Percentiles rank a stretch among this genome's conserved stretches.
phyloP scores from a whole-genome alignment of 2,888 invertebrate genomes.

The Heliconius erato region DNA sequence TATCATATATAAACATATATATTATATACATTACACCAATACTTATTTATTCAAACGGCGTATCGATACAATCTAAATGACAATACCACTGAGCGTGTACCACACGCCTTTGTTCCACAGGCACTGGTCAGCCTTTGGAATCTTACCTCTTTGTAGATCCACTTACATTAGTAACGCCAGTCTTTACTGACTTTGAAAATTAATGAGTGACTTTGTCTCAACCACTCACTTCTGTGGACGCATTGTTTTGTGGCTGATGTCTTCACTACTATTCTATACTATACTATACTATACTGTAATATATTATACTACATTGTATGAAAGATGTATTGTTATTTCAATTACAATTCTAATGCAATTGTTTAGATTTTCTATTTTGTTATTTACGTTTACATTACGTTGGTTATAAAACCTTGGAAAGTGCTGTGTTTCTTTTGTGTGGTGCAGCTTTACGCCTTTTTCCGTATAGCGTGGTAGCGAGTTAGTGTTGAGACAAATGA shows the following conservation, averaged over 20 bases:
- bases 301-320: constrained; percentile 49
- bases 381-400: constrained; percentile 4
- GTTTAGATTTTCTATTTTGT: constrained; percentile 43
- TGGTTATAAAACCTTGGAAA: constrained; percentile 15
- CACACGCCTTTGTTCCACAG: constrained; percentile 65
- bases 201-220: constrained; percentile 75
- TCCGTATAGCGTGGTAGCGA: background rate
- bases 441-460: background rate
- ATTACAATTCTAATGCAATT: constrained; percentile 36
- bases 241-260: constrained; percentile 58
- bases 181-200: constrained; percentile 76
- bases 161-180: constrained; percentile 66
- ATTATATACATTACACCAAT: constrained; percentile 21
- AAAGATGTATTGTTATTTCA: constrained; percentile 46
- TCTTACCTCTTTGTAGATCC: constrained; percentile 60
- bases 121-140: constrained; percentile 61
- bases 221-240: constrained; percentile 68
- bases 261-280: constrained; percentile 52
- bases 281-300: background rate
- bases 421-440: background rate
- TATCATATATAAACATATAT: background rate
- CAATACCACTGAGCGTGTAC: constrained; percentile 73
- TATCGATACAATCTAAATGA: constrained; percentile 73
- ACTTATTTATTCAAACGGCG: constrained; percentile 64
- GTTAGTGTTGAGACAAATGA: background rate